Evolutionary conservation across 2,888 invertebrate species (phyloP).

Genomic region (Anoncus sp.): DNA sequence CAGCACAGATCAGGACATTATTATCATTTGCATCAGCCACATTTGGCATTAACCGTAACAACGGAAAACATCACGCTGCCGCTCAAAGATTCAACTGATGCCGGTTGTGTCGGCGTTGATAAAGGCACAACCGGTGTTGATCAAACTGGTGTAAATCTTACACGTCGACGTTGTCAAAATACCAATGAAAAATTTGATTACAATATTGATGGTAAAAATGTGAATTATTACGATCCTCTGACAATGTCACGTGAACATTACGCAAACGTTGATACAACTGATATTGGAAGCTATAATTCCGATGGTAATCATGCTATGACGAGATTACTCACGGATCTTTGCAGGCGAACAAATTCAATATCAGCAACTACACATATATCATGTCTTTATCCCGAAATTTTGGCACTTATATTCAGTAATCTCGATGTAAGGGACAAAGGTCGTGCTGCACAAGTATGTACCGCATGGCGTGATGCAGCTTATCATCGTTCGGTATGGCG

Average conservation of each 20-base stretch:
- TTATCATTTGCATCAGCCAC: constrained; percentile 83
- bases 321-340: constrained; percentile 62
- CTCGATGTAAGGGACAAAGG: constrained; percentile 95
- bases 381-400: constrained; percentile 95
- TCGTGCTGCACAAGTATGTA: constrained; percentile 95
- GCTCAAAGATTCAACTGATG: constrained; percentile 80
- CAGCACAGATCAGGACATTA: constrained; percentile 84
- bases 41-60: constrained; percentile 77
- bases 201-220: too few relatives aligned
- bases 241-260: too few relatives aligned
- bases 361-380: constrained; percentile 88
- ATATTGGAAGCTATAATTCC: constrained; percentile 55
- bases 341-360: constrained; percentile 56
- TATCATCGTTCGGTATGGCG: constrained; percentile 97
- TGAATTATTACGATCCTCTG: too few relatives aligned
- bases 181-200: too few relatives aligned
- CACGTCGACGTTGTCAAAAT: too few relatives aligned
- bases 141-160: constrained; percentile 64
- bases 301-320: constrained; percentile 72
- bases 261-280: constrained; percentile 73
- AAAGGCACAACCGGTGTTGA: constrained; percentile 47
- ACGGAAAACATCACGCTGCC: constrained; percentile 68
- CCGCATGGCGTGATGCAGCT: constrained; percentile 95
- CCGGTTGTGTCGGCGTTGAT: constrained; percentile 85
- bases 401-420: constrained; percentile 96